Evolutionary conservation across 2,113 vertebrate genomes (phyloP).

Genomic region (Oryzias woworae): DNA sequence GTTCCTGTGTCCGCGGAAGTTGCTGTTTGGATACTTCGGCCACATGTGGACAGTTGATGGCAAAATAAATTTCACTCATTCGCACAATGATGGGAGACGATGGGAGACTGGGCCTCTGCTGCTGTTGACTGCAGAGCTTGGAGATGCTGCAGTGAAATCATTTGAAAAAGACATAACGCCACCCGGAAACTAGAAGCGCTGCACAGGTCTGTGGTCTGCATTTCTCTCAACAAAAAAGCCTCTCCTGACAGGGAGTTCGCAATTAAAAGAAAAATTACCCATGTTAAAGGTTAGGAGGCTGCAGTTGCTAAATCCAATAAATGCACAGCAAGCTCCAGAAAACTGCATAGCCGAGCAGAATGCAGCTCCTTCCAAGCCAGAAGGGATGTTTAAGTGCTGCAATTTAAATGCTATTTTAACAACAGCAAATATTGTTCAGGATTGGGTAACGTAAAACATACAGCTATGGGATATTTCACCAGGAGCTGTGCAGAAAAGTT

Average conservation of each 20-base stretch:
- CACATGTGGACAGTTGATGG: constrained; percentile 68
- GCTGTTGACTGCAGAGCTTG: constrained; percentile 51
- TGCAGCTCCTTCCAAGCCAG: constrained; percentile 38
- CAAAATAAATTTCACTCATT: constrained; percentile 67
- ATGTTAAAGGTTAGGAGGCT: constrained; percentile 15
- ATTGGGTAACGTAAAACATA: constrained; percentile 19
- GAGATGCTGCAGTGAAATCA: constrained; percentile 49
- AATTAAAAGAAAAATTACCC: background rate
- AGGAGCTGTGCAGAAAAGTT: too few relatives aligned
- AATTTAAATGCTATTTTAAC: constrained; percentile 50
- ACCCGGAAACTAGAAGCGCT: constrained; percentile 23
- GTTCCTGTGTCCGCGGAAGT: constrained; percentile 41
- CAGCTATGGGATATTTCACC: too few relatives aligned
- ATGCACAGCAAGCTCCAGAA: constrained; percentile 21
- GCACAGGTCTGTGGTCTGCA: constrained; percentile 9
- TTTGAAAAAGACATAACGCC: constrained; percentile 45
- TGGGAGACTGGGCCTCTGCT: constrained; percentile 51
- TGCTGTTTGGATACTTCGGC: constrained; percentile 40
- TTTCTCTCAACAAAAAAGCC: background rate
- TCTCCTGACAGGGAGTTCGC: background rate
- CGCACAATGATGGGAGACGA: constrained; percentile 56
- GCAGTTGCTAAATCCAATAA: constrained; percentile 47
- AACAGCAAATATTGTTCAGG: constrained; percentile 26
- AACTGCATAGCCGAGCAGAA: constrained; percentile 43
- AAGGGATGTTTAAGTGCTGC: constrained; percentile 46